A percentile compares a stretch with the other conserved stretches of the same genome.
phyloP scores from a whole-genome alignment of 2,113 vertebrate genomes.

The Oceanites oceanicus region DNA sequence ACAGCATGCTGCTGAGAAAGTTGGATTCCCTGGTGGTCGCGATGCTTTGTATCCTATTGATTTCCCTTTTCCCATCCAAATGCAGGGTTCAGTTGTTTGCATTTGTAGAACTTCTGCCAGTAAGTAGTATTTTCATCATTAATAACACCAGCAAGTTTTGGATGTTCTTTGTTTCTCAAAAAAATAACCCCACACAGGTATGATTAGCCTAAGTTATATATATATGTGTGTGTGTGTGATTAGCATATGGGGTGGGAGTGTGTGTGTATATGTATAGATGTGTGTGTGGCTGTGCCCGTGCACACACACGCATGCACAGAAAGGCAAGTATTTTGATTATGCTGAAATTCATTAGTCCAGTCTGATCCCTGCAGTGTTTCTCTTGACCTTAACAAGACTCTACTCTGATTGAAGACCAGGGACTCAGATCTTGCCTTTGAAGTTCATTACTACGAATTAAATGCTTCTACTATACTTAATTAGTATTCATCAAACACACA shows the following conservation, averaged over 20 bases:
- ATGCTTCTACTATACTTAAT: neutral
- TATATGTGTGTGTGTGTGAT: neutral
- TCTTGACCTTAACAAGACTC: neutral
- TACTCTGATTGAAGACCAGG: neutral
- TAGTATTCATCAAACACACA: neutral
- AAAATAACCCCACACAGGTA: neutral
- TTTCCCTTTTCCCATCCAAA: neutral
- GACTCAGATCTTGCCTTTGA: neutral
- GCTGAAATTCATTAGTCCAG: neutral
- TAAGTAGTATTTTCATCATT: neutral
- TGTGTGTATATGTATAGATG: fast-evolving
- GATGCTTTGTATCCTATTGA: neutral
- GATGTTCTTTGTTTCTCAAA: neutral
- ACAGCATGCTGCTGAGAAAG: neutral
- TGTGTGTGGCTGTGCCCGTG: fast-evolving
- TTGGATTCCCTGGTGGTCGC: neutral
- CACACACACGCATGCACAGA: neutral
- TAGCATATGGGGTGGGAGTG: neutral
- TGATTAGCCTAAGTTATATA: neutral
- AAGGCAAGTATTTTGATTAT: neutral
- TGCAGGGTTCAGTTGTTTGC: neutral
- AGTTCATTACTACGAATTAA: neutral
- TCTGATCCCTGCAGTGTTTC: neutral
- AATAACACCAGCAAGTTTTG: neutral
- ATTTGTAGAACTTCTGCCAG: neutral